Conservation (phyloP, 2,113 vertebrate species). For the Dunckerocampus dactyliophorus region DNA sequence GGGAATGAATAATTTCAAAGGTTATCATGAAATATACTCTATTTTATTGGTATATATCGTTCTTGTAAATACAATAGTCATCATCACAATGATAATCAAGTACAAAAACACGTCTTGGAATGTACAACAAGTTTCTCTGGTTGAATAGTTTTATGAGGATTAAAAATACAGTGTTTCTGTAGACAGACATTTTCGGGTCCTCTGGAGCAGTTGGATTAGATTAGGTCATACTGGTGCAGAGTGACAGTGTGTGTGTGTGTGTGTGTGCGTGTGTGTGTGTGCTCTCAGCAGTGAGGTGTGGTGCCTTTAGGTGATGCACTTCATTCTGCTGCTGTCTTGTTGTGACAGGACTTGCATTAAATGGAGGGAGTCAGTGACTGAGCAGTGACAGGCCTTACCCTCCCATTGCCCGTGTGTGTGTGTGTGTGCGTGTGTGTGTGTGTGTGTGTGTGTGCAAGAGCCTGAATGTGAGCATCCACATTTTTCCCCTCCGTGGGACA, state of each 20-base stretch:
- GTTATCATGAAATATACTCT: no score
- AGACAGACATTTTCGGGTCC: no score
- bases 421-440: conserved; percentile 32
- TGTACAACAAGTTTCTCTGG: no score
- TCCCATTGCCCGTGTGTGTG: conserved; percentile 27
- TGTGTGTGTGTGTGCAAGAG: conserved; percentile 19
- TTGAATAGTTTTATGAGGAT: no score
- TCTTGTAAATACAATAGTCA: no score
- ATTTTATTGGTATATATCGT: no score
- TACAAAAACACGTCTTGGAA: no score
- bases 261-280: conserved; percentile 2
- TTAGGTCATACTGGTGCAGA: not conserved
- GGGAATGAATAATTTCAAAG: no score
- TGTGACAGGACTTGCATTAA: conserved; percentile 70
- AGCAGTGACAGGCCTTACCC: conserved; percentile 64
- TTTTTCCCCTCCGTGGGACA: conserved; percentile 29
- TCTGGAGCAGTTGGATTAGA: no score
- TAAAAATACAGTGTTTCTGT: no score
- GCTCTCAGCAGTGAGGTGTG: conserved; percentile 58
- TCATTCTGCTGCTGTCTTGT: conserved; percentile 69
- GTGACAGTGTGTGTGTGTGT: conserved; percentile 31
- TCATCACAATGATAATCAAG: no score
- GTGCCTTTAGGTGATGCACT: conserved; percentile 70
- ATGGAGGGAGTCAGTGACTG: conserved; percentile 55
- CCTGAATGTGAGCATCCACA: conserved; percentile 24